These are phyloP conservation scores for Athalia rosae DNA, from an alignment of 2,888 invertebrate species.

Conservation along the genomic window DNA sequence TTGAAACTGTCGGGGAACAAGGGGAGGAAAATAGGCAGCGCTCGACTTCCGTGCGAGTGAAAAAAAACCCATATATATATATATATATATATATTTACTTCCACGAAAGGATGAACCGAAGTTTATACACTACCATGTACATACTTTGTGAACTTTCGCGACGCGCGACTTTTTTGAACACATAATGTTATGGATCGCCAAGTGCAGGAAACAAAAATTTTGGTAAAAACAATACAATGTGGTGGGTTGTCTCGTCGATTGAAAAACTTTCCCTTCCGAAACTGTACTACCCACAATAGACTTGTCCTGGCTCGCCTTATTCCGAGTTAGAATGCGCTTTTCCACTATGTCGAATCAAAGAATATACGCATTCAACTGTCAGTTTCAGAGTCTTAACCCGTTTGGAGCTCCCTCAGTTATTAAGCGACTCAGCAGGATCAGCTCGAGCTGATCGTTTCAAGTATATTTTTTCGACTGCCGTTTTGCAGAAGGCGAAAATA, in stretches of 20 bases:
- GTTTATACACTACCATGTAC: not conserved
- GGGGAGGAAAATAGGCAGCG: slow-evolving; percentile 26
- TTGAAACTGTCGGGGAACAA: slow-evolving; percentile 28
- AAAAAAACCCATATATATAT: slow-evolving; percentile 5
- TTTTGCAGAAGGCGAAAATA: slow-evolving; percentile 36
- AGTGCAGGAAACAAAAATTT: not conserved
- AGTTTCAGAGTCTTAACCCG: slow-evolving; percentile 41
- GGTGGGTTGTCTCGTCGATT: not conserved
- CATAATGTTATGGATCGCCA: not conserved
- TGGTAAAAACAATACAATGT: slow-evolving; percentile 24
- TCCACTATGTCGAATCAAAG: slow-evolving; percentile 28
- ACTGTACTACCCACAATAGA: slow-evolving; percentile 19
- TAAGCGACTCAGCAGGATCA: slow-evolving; percentile 24
- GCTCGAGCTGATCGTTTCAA: slow-evolving; percentile 40
- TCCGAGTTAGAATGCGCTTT: slow-evolving; percentile 22
- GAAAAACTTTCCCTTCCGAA: slow-evolving; percentile 3
- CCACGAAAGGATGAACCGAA: slow-evolving; percentile 17
- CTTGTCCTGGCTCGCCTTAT: not conserved
- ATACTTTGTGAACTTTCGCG: slow-evolving; percentile 26
- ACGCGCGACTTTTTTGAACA: slow-evolving; percentile 9
- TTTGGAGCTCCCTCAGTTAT: slow-evolving; percentile 31
- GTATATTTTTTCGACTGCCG: slow-evolving; percentile 38
- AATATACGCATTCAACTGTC: slow-evolving; percentile 38
- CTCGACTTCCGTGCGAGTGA: slow-evolving; percentile 6
- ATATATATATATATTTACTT: slow-evolving; percentile 14